Conservation (phyloP, 2,113 vertebrate genomes). For the Eublepharis macularius region DNA sequence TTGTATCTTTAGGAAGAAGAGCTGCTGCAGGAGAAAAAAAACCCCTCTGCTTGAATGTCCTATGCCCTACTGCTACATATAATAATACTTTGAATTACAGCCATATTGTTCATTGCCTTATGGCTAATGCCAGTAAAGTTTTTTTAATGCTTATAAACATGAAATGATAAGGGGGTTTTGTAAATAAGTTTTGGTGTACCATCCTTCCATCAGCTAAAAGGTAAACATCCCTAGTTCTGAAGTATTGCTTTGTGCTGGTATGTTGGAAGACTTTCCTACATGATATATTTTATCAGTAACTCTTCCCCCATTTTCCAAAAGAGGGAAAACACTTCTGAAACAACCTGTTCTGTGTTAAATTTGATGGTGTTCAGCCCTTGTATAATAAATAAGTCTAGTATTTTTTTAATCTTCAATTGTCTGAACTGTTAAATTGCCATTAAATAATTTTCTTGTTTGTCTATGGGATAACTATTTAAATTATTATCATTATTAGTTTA, state of each 20-base stretch:
- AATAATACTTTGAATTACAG: background rate
- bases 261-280: slow-evolving; percentile 52
- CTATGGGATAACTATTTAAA: background rate
- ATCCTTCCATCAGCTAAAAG: slow-evolving; percentile 63
- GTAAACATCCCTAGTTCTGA: slow-evolving; percentile 65
- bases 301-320: slow-evolving; percentile 48
- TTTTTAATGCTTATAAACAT: slow-evolving; percentile 72
- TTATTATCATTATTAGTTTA: background rate
- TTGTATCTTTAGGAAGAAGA: background rate
- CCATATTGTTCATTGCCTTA: slow-evolving; percentile 70
- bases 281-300: background rate
- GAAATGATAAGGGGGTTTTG: slow-evolving; percentile 61
- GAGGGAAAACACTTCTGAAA: slow-evolving; percentile 32
- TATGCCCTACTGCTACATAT: background rate
- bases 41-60: too few relatives aligned
- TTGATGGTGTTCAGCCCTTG: background rate
- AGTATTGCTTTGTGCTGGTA: slow-evolving; percentile 69
- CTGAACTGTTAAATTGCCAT: background rate
- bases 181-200: slow-evolving; percentile 67
- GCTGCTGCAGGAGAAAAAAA: background rate
- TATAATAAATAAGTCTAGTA: background rate
- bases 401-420: background rate
- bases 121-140: slow-evolving; percentile 68
- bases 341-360: background rate
- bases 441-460: background rate